Evolutionary conservation across 2,113 vertebrate genomes (phyloP), one percentile per base, ranked within the genome.

Genomic region (Arenaria interpres): DNA sequence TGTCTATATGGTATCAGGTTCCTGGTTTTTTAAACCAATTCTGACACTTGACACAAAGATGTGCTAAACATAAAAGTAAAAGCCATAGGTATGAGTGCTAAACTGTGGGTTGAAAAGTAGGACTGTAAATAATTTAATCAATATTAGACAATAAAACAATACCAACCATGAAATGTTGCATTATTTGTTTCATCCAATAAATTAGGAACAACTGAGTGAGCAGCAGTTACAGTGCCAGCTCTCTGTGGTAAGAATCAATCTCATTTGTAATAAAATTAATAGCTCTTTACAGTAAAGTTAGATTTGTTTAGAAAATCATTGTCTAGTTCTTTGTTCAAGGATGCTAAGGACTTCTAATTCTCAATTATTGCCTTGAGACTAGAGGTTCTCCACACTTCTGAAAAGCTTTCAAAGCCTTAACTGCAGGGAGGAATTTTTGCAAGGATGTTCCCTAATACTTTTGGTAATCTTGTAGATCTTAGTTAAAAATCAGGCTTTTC

Each of bases 11-110:
- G 91, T 97, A 97, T 97, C 95, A 97, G 93, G 95, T 97, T 98
- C 97, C 96, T 95, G 85, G 0, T 25, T 51, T 97, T 93, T 98
- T 97, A 96, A 95, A 96, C 79, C 8, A 93, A 89, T 93, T 89
- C 84, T 63, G 56, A 96, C 96, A 94, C 92, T 97, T 98, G 97
- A 96, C 94, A 89, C 97, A 98, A 98, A 98, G 90, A 95, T 96
- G 87, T 97, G 96, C 96, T 98, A 97, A 97, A 97, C 85, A 93
- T 95, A 97, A 89, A 98, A 98, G 98, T 95, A 97, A 89, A 98
- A 98, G 98, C 98, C 98, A 98, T 98, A 98, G 93, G 94, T 97
- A 96, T 98, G 98, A 98, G 86, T 98, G 98, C 95, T 98, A 96
- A 98, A 98, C 89, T 97, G 96, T 97, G 98, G 97, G 96, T 94